Base-by-base conservation (phyloP, 2,797 vertebrate species). In the Phoeniculus purpureus region DNA sequence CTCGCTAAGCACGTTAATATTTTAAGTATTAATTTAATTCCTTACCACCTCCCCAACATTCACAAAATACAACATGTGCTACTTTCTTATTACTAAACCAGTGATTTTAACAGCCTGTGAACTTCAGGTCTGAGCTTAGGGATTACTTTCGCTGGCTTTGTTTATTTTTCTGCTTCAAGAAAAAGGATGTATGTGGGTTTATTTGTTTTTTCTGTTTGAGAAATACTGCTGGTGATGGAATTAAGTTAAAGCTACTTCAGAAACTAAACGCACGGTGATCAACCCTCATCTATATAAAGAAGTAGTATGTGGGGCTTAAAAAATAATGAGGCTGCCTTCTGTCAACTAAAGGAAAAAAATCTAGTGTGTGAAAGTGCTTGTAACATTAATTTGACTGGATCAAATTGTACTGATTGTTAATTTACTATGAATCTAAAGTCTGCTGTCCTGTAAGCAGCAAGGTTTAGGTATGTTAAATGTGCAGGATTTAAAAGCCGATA, bases 341-440 rank as follows among this genome's bases (percentile, higher is more conserved):
- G 37, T 34, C 29, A 78, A 32, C 0, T 1, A 64, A 62, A 71
- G 34, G 40, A 66, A 81, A 78, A 78, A 91, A 67, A 66, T 52
- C 17, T 70, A 20, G 15, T 62, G 20, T 75, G 40, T 81, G 31
- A 66, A 81, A 59, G 32, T 59, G 29, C 32, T 52, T 66, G 23
- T 76, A 66, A 43, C 9, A 10, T 75, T 76, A 56, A 62, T 79
- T 93, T 76, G 20, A 23, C 60, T 77, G 23, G 51, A 56, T 84
- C 32, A 86, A 62, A 68, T 73, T 34, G 29, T 89, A 40, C 7
- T 19, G 48, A 61, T 82, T 45, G 66, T 43, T 83, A 72, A 89
- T 91, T 77, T 94, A 75, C 48, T 87, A 34, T 68, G 65, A 61
- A 87, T 68, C 71, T 75, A 88, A 93, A 80, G 34, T 19, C n/a